phyloP scores from a whole-genome alignment of 1,140 invertebrate genomes.

The Drosophila rhopaloa region DNA sequence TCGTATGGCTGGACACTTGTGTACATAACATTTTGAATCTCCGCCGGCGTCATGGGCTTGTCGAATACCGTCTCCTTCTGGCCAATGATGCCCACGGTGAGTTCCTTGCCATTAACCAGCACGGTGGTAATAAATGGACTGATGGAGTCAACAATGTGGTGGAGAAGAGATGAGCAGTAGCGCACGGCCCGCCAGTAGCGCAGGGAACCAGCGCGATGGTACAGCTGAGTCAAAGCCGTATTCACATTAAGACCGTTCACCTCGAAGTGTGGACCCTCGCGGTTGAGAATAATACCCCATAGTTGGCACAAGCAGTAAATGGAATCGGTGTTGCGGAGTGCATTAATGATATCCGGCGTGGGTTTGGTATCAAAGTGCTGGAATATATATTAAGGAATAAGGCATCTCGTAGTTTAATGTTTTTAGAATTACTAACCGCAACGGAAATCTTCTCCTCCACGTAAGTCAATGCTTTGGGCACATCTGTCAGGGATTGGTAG shows the following conservation, averaged over 20 bases:
- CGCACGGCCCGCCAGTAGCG: constrained; percentile 97
- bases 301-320: constrained; percentile 93
- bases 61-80: constrained; percentile 98
- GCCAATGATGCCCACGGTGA: constrained; percentile 97
- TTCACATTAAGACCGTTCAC: constrained; percentile 88
- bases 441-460: constrained; percentile 88
- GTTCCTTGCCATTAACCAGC: constrained; percentile 98
- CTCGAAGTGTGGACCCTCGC: constrained; percentile 93
- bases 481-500: constrained; percentile 98
- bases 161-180: constrained; percentile 95
- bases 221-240: constrained; percentile 91
- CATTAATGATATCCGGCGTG: constrained; percentile 90
- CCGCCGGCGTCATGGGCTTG: constrained; percentile 97
- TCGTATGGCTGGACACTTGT: constrained; percentile 94
- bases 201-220: constrained; percentile 93
- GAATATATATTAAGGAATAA: not conserved
- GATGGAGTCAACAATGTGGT: constrained; percentile 98
- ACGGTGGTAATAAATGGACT: constrained; percentile 99
- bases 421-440: constrained; percentile 85
- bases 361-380: constrained; percentile 86
- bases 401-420: accelerated
- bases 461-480: constrained; percentile 93
- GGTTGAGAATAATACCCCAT: constrained; percentile 92
- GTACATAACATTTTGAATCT: constrained; percentile 95
- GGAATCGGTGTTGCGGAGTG: constrained; percentile 89